Percentiles rank a stretch among this genome's conserved stretches.
These are phyloP conservation scores for Chrysomela aeneicollis DNA, from an alignment of 2,888 invertebrate genomes.

Conservation along the genomic window DNA sequence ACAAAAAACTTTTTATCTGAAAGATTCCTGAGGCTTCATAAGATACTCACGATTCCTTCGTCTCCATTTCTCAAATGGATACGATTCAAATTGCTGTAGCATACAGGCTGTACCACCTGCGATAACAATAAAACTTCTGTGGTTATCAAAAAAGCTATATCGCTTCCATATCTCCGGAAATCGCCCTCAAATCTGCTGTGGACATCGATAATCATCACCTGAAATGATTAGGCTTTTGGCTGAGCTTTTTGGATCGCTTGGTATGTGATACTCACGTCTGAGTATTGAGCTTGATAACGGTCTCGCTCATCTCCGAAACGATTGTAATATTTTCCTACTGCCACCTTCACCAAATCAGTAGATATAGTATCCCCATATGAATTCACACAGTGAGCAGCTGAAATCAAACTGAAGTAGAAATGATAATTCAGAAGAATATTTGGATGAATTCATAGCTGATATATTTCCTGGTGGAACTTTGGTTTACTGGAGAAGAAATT, in stretches of 20 bases:
- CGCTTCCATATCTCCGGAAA: conserved; percentile 46
- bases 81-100: conserved; percentile 43
- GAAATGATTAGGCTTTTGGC: no score
- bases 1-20: no score
- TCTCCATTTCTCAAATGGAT: conserved; percentile 17
- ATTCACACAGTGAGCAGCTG: conserved; percentile 55
- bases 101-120: conserved; percentile 56
- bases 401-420: no score
- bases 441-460: no score
- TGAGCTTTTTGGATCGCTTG: no score
- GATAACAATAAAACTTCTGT: conserved; percentile 49
- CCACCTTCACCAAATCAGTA: conserved; percentile 41
- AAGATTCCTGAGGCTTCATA: no score
- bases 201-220: conserved; percentile 44
- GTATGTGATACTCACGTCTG: conserved; percentile 42
- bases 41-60: conserved; percentile 46
- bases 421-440: no score
- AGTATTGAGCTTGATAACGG: conserved; percentile 48
- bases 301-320: conserved; percentile 47
- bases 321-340: conserved; percentile 55
- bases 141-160: conserved; percentile 56
- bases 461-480: no score
- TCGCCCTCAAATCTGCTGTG: conserved; percentile 45
- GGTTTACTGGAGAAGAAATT: no score
- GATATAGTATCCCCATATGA: conserved; percentile 27